Evolutionary conservation across 1,140 invertebrate species (phyloP), one percentile per base, ranked within the genome.

Genomic region (Protaetia brevitarsis): DNA sequence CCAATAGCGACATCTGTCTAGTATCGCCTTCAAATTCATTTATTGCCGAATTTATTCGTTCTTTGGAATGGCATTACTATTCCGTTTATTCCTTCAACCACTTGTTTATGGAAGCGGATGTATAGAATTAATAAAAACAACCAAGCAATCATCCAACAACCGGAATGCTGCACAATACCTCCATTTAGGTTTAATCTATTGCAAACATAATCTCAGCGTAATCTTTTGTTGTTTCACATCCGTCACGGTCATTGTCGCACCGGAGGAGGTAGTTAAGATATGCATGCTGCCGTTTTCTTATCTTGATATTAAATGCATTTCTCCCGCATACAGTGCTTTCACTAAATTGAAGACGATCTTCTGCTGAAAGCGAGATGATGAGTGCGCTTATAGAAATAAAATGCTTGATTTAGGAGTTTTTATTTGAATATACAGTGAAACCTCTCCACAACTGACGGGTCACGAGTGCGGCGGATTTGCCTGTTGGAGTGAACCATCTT

Each of bases 171-270:
- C 41, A 51, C 41, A 51, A 23, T 51, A 6, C 41, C 2, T 51
- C 41, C 19, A 51, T 51, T 21, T 51, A 23, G 19, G 19, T 19
- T 19, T 51, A 51, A 51, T 51, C 41, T 51, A 51, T 23, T 5
- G 41, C 41, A 51, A 51, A 51, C 41, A 51, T 51, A 51, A 51
- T 51, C 41, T 19, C 10, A 6, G 16, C 41, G 41, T 51, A 51
- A 51, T 51, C 41, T 51, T 51, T 51, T 51, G 16, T 51, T 51
- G 41, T 51, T 51, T 51, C 41, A 45, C 41, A 51, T 51, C 41
- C 41, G 41, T 51, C 41, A 51, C 3, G 41, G 41, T 51, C 41
- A 51, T 51, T 51, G 16, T 51, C 41, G 16, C 26, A 3, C 11
- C 21, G 26, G 21, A 23, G 19, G 41, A 51, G 16, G 16, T 37